These are phyloP conservation scores for Trididemnum miniatum DNA, from an alignment of 23 tunicate species.

Conservation along the genomic window DNA sequence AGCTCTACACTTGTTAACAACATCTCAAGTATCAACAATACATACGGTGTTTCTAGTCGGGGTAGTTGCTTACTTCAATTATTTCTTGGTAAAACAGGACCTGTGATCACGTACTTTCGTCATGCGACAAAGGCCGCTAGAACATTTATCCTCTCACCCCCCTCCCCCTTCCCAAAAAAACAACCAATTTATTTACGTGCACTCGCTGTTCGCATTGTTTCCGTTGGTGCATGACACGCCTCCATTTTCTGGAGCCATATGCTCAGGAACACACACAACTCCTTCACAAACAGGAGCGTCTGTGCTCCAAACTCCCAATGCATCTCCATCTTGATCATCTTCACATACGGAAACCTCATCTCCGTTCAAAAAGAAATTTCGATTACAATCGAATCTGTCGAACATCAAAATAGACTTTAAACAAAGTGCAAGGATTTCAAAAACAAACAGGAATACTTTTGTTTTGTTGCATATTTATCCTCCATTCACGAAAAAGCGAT, in stretches of 20 bases:
- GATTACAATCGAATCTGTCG: not conserved
- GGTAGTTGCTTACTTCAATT: too few relatives aligned
- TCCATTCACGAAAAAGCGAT: too few relatives aligned
- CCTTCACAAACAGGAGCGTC: conserved; percentile 56
- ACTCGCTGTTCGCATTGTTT: not conserved
- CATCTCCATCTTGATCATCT: conserved; percentile 45
- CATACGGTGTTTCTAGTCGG: too few relatives aligned
- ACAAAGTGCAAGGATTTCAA: not conserved
- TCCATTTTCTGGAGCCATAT: not conserved
- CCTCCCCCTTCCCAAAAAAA: too few relatives aligned
- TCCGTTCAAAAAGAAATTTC: conserved; percentile 8
- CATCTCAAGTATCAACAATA: too few relatives aligned
- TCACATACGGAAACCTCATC: conserved; percentile 15
- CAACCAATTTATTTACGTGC: too few relatives aligned
- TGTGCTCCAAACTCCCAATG: conserved; percentile 54
- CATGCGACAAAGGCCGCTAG: too few relatives aligned
- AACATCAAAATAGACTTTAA: not conserved
- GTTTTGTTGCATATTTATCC: too few relatives aligned
- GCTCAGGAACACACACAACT: not conserved
- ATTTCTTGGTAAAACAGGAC: too few relatives aligned
- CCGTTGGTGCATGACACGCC: not conserved
- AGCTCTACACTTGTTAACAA: too few relatives aligned
- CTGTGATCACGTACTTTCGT: too few relatives aligned
- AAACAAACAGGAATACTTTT: not conserved
- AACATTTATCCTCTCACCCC: too few relatives aligned